phyloP scores from a whole-genome alignment of 2,797 vertebrate species.

The Xenopus petersii region DNA sequence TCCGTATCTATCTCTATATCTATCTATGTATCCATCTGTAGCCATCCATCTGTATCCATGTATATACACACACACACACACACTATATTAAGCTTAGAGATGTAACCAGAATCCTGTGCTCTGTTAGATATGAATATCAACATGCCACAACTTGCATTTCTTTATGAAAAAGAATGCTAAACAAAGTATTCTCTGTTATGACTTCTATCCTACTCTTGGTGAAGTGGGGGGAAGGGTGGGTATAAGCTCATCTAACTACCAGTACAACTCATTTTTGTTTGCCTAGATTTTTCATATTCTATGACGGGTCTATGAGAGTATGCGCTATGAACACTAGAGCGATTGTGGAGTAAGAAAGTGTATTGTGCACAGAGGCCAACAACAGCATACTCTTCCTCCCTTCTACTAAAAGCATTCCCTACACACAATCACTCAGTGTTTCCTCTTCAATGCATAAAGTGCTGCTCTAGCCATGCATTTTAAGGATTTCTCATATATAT shows the following conservation, averaged over 20 bases:
- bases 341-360: slow-evolving; percentile 18
- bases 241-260: slow-evolving; percentile 16
- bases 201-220: slow-evolving; percentile 13
- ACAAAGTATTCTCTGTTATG: slow-evolving; percentile 45
- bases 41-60: too few relatives aligned
- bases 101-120: slow-evolving; percentile 11
- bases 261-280: slow-evolving; percentile 38
- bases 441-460: slow-evolving; percentile 42
- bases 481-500: background rate
- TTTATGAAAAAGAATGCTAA: slow-evolving; percentile 32
- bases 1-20: too few relatives aligned
- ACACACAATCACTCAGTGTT: slow-evolving; percentile 32
- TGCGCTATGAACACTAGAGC: slow-evolving; percentile 15
- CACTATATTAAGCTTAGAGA: slow-evolving; percentile 19
- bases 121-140: background rate
- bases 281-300: slow-evolving; percentile 28
- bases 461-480: slow-evolving; percentile 26
- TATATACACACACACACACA: too few relatives aligned
- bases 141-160: slow-evolving; percentile 32
- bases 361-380: slow-evolving; percentile 32
- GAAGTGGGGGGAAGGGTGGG: slow-evolving; percentile 11
- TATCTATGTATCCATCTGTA: too few relatives aligned
- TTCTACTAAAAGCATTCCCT: slow-evolving; percentile 38
- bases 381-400: slow-evolving; percentile 27
- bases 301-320: slow-evolving; percentile 23